A percentile compares a stretch with the other conserved stretches of the same genome.
phyloP scores from a whole-genome alignment of 2,797 vertebrate genomes.

The Xyrichtys novacula region DNA sequence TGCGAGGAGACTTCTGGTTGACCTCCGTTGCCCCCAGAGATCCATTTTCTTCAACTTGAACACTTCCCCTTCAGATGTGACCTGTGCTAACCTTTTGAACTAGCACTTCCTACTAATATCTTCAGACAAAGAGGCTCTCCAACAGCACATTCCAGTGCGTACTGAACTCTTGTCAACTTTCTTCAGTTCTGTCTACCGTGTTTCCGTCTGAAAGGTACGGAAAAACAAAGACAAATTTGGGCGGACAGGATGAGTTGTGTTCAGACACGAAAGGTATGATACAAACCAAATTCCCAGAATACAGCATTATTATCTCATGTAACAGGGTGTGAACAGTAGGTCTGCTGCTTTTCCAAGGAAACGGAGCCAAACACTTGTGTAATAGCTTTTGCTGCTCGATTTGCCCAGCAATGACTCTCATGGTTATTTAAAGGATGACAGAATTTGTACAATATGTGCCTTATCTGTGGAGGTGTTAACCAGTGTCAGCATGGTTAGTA shows the following conservation, averaged over 20 bases:
- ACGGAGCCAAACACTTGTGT: conserved; percentile 1
- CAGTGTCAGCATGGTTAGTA: neutral
- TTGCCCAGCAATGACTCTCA: neutral
- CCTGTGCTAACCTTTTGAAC: conserved; percentile 40
- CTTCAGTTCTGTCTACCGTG: conserved; percentile 25
- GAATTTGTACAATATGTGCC: neutral
- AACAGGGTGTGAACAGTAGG: conserved; percentile 35
- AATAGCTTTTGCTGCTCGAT: neutral
- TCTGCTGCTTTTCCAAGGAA: conserved; percentile 35
- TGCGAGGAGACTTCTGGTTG: conserved; percentile 21
- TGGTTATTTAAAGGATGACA: conserved; percentile 11
- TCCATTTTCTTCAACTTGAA: conserved; percentile 13
- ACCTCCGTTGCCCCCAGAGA: conserved; percentile 10
- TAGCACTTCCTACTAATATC: conserved; percentile 18
- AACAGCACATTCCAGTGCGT: neutral
- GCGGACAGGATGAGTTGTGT: conserved; percentile 3
- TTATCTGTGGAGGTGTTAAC: conserved; percentile 1
- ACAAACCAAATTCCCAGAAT: conserved; percentile 16
- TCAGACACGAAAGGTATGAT: conserved; percentile 31
- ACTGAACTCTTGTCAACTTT: neutral
- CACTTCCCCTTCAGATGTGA: conserved; percentile 41
- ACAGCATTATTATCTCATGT: conserved; percentile 16
- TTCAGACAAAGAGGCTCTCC: neutral
- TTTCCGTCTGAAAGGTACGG: conserved; percentile 5
- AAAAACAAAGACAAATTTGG: conserved; percentile 25